Percentiles rank a stretch among this genome's conserved stretches.
These are phyloP conservation scores for Pipistrellus nathusii DNA, from an alignment of 2,797 vertebrate species.

Conservation along the genomic window DNA sequence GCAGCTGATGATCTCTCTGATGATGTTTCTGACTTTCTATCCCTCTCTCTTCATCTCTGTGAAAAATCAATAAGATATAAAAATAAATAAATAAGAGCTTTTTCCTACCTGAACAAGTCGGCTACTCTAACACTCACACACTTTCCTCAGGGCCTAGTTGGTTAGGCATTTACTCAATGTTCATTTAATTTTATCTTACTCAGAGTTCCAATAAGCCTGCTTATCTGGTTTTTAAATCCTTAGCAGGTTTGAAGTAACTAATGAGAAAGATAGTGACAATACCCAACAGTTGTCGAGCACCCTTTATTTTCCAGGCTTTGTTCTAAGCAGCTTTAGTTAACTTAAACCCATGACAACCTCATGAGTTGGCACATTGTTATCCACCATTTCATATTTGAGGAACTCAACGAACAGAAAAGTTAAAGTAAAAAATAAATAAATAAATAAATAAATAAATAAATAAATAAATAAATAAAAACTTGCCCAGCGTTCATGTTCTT, in stretches of 20 bases:
- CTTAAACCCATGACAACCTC: not conserved
- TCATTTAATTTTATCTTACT: slow-evolving; percentile 31
- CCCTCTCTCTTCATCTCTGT: too few species aligned
- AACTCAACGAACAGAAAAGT: not conserved
- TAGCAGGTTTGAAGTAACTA: slow-evolving; percentile 8
- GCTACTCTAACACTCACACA: not conserved
- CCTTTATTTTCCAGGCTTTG: slow-evolving; percentile 10
- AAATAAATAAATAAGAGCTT: too few species aligned
- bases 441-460: not conserved
- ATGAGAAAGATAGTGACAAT: not conserved
- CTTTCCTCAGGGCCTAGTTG: not conserved
- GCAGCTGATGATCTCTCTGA: too few species aligned
- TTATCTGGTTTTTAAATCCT: slow-evolving; percentile 37
- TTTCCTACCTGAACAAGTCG: slow-evolving; percentile 5
- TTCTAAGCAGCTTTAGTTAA: slow-evolving; percentile 48
- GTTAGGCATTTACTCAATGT: not conserved
- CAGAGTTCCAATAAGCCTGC: slow-evolving; percentile 19
- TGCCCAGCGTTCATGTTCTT: not conserved
- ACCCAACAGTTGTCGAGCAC: not conserved
- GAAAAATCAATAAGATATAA: too few species aligned
- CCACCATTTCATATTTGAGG: not conserved
- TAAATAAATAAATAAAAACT: not conserved
- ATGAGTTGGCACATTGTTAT: not conserved
- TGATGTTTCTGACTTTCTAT: too few species aligned
- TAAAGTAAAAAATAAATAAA: not conserved